Base-by-base conservation (phyloP, 2,113 vertebrate genomes). In the Oxyruncus cristatus region DNA sequence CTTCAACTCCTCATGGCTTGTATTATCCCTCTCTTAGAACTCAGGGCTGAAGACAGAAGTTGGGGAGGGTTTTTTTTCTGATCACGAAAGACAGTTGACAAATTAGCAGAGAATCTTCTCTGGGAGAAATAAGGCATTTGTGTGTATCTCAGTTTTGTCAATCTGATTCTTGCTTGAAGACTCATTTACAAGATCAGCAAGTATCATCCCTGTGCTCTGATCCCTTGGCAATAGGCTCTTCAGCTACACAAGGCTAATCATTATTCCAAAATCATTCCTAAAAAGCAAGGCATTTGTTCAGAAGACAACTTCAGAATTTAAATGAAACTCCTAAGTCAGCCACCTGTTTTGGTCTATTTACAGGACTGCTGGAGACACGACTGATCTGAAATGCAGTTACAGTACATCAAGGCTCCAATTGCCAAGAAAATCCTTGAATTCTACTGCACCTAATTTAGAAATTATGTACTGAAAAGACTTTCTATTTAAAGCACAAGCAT, bases 281-380 rank as follows among this genome's bases (percentile, higher is more conserved):
- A 91, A 85, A 95, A 92, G 93, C 75, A 82, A 92, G 50, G 75
- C 74, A 76, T 94, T 95, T 94, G 92, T 94, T 95, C 42, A 7
- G 81, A 79, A 96, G 78, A 95, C 84, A 96, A 81, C 92, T 89
- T 87, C 67, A 85, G 93, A 91, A 96, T 96, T 90, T 92, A 68
- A 95, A 93, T 95, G 14, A 84, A 93, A 93, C 71, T 47, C 92
- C 93, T 67, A 89, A 93, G 83, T 85, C 87, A 96, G 94, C 74
- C 88, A 92, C 94, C 88, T 95, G 87, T 66, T 94, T 85, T 80
- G 74, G 92, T 95, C 95, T 95, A 93, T 95, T 94, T 92, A 95
- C 93, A 94, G 93, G 71, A 94, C 75, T 94, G 46, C 53, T 73
- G 88, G 72, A 93, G 85, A 92, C 82, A 92, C 44, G 53, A 88